Conservation (phyloP, 1,140 invertebrate genomes). For the Heliothis virescens region DNA sequence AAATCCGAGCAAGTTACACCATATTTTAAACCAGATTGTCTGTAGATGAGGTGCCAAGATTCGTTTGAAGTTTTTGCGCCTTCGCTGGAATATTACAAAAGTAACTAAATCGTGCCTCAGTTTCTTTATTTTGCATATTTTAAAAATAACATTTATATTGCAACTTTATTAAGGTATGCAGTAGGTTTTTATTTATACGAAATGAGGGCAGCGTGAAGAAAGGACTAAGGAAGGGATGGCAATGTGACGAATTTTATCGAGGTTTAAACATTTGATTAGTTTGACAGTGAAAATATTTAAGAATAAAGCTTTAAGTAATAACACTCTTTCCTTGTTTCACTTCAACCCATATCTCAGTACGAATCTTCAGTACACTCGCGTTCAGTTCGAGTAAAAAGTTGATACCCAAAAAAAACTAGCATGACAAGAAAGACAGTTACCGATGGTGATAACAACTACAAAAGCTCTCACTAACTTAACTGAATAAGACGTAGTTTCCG, state of each 20-base stretch:
- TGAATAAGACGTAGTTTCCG: constrained; percentile 39
- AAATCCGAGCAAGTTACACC: background rate
- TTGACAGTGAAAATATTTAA: too few species aligned
- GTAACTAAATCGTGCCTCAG: background rate
- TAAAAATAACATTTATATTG: background rate
- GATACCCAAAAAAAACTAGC: background rate
- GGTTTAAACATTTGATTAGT: too few species aligned
- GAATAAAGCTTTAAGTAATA: too few species aligned
- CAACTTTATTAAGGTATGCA: background rate
- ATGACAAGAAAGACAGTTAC: background rate
- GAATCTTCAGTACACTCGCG: too few species aligned
- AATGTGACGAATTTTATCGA: too few species aligned
- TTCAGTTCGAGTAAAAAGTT: background rate
- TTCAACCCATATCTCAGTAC: background rate
- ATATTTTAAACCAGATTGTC: constrained; percentile 33
- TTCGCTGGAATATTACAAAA: constrained; percentile 1
- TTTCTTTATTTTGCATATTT: background rate
- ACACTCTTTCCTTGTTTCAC: background rate
- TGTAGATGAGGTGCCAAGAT: constrained; percentile 25
- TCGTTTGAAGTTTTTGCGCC: constrained; percentile 2
- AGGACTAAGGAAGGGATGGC: too few species aligned
- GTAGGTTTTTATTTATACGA: too few species aligned
- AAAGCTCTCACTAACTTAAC: constrained; percentile 10
- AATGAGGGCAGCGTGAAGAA: too few species aligned
- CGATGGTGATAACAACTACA: constrained; percentile 4